Evolutionary conservation across 2,888 invertebrate genomes (phyloP).

Genomic region (Temnothorax unifasciatus): DNA sequence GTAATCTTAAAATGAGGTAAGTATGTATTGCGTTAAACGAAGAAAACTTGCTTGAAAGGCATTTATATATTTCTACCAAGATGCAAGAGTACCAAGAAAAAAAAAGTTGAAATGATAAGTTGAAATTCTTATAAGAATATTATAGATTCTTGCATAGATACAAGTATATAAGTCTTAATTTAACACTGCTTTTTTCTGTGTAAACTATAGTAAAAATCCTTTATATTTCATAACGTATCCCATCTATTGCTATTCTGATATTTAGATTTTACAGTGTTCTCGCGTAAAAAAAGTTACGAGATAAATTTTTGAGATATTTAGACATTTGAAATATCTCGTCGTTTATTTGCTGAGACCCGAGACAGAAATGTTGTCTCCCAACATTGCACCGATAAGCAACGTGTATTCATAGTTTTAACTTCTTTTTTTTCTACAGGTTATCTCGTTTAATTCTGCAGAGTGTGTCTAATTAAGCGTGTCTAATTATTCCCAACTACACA

Average conservation of each 20-base stretch:
- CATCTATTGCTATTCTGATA: not conserved
- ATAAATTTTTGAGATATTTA: not conserved
- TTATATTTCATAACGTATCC: too few relatives aligned
- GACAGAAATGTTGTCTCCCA: not conserved
- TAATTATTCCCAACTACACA: conserved; percentile 70
- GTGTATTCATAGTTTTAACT: not conserved
- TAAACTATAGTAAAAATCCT: too few relatives aligned
- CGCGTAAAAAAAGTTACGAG: not conserved
- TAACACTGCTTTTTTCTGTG: too few relatives aligned
- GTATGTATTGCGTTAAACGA: too few relatives aligned
- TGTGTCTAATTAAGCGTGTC: not conserved
- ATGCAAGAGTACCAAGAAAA: too few relatives aligned
- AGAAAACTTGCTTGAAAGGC: too few relatives aligned
- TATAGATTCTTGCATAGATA: too few relatives aligned
- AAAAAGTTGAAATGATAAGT: too few relatives aligned
- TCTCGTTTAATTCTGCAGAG: not conserved
- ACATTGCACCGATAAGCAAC: not conserved
- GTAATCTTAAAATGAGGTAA: too few relatives aligned
- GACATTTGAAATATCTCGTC: not conserved
- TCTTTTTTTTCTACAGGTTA: not conserved
- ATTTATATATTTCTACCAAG: too few relatives aligned
- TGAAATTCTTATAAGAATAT: too few relatives aligned
- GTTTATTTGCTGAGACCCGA: not conserved
- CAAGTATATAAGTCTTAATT: too few relatives aligned
- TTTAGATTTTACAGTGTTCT: not conserved